A percentile compares a stretch with the other conserved stretches of the same genome.
phyloP scores from a whole-genome alignment of 2,888 invertebrate species.

The Arrhopalites spinosus region DNA sequence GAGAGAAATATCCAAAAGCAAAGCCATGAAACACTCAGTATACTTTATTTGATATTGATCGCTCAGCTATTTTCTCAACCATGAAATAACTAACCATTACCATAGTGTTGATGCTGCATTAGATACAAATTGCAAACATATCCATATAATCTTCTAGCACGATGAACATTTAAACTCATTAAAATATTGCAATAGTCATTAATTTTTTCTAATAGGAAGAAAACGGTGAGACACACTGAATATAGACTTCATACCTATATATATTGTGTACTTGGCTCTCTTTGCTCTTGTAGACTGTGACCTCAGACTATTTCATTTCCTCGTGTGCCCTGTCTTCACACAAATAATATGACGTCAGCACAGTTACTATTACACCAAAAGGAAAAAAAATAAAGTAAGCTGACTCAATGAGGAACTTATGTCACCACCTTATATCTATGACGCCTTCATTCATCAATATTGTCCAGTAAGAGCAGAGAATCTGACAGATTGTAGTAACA shows the following conservation, averaged over 20 bases:
- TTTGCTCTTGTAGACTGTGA: constrained; percentile 11
- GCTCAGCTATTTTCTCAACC: constrained; percentile 24
- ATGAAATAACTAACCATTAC: constrained; percentile 8
- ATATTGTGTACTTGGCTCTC: not conserved
- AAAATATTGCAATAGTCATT: not conserved
- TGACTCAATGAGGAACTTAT: too few relatives aligned
- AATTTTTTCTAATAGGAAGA: too few relatives aligned
- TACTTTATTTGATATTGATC: constrained; percentile 14
- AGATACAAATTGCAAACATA: too few relatives aligned
- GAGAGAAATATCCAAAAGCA: not conserved
- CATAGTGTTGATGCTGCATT: not conserved
- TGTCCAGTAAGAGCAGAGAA: not conserved
- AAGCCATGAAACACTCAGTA: not conserved
- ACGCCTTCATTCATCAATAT: not conserved
- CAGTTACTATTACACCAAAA: not conserved
- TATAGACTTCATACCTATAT: not conserved
- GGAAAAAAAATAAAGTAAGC: too few relatives aligned
- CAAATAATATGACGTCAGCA: not conserved
- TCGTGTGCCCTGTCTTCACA: not conserved
- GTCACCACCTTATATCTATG: too few relatives aligned
- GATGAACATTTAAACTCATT: constrained; percentile 2
- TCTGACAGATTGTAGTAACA: too few relatives aligned
- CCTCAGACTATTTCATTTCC: constrained; percentile 13
- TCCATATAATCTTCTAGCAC: too few relatives aligned
- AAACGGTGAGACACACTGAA: not conserved